Percentiles rank a stretch among this genome's conserved stretches.
phyloP scores from a whole-genome alignment of 2,797 vertebrate genomes.

The Kryptolebias ocellatus region DNA sequence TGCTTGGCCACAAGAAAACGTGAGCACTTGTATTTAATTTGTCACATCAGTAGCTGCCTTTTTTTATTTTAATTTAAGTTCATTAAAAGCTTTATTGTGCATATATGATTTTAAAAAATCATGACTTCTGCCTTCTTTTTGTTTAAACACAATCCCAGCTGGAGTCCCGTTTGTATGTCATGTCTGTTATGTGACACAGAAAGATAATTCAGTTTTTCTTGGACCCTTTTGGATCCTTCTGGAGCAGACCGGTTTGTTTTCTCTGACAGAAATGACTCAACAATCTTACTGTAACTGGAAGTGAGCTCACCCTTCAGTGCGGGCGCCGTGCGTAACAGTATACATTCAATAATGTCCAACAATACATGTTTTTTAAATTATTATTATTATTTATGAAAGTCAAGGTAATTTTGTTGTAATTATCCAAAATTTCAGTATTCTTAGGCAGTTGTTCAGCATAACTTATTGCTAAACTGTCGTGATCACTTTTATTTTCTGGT shows the following conservation, averaged over 20 bases:
- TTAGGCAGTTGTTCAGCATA: background rate
- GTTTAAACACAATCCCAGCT: slow-evolving; percentile 2
- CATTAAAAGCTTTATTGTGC: background rate
- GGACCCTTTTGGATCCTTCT: slow-evolving; percentile 8
- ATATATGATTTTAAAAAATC: slow-evolving; percentile 3
- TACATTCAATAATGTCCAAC: slow-evolving; percentile 11
- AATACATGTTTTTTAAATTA: slow-evolving; percentile 13
- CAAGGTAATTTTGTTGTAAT: slow-evolving; percentile 21
- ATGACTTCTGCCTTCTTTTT: background rate
- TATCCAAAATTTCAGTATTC: background rate
- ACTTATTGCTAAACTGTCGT: slow-evolving; percentile 42
- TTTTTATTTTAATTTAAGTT: slow-evolving; percentile 10
- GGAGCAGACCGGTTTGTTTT: background rate
- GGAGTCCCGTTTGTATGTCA: slow-evolving; percentile 9
- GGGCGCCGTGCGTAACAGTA: slow-evolving; percentile 24
- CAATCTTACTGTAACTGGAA: slow-evolving; percentile 52
- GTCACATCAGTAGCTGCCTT: background rate
- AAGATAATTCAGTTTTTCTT: background rate
- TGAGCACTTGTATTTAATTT: slow-evolving; percentile 26
- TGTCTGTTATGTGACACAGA: slow-evolving; percentile 17
- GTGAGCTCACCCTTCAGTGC: slow-evolving; percentile 26
- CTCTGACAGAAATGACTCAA: slow-evolving; percentile 32
- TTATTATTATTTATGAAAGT: background rate
- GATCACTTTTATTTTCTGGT: slow-evolving; percentile 34
- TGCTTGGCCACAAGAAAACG: slow-evolving; percentile 17